Evolutionary conservation across 2,888 invertebrate species (phyloP).

Genomic region (Drepanosiphum platanoidis): DNA sequence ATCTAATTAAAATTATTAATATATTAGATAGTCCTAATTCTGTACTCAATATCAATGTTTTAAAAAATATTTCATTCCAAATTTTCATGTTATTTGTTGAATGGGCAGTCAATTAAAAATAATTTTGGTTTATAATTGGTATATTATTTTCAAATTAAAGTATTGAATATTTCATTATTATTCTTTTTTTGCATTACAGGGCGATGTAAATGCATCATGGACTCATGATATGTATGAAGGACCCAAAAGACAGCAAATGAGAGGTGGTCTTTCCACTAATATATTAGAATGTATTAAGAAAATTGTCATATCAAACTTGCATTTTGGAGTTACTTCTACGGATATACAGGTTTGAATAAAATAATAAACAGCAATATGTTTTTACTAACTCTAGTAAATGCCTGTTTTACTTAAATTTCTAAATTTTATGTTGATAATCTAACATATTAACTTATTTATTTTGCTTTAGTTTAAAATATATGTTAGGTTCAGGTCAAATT

Average conservation of each 20-base stretch:
- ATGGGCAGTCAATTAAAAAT: no score
- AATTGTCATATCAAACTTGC: conserved; percentile 93
- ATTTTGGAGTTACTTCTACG: conserved; percentile 96
- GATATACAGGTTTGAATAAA: conserved; percentile 80
- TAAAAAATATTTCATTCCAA: no score
- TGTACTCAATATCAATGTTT: no score
- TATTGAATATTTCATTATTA: no score
- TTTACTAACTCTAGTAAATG: not conserved
- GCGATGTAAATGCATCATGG: conserved; percentile 95
- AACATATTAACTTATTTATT: not conserved
- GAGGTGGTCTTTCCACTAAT: conserved; percentile 67
- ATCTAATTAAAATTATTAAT: no score
- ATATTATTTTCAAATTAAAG: no score
- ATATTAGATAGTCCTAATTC: no score
- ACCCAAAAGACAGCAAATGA: conserved; percentile 69
- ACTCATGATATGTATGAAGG: conserved; percentile 90
- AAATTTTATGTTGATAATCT: conserved; percentile 7
- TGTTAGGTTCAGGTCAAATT: conserved; percentile 14
- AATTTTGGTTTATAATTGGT: no score
- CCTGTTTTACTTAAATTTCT: conserved; percentile 14
- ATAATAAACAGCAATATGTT: not conserved
- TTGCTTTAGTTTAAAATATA: conserved; percentile 6
- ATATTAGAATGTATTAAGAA: conserved; percentile 76
- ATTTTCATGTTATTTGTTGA: no score
- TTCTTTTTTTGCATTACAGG: conserved; percentile 75